Evolutionary conservation across 1,140 invertebrate genomes (phyloP), one percentile per base, ranked within the genome.

Genomic region (Holcopasites calliopsidis): DNA sequence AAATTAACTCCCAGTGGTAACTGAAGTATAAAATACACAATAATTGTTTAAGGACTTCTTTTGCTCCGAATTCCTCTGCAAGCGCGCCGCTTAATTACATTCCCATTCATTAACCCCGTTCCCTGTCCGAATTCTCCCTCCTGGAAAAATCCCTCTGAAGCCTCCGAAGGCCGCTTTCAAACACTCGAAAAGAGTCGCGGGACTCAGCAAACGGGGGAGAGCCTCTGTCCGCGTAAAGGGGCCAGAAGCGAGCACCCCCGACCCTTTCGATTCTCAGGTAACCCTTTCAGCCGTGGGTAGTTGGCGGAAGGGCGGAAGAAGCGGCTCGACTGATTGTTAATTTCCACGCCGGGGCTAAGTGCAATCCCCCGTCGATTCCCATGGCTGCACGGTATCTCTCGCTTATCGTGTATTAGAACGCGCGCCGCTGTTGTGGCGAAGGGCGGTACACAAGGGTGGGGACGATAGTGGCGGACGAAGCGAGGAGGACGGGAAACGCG

Each of bases 331-430:
- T 40, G 10, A 31, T 62, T 62, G 40, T 44, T 44, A 62, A 44
- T 62, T 62, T 62, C 28, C 40, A 0, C 6, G 38, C 2, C 21
- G 16, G 1, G 1, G 38, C 40, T 44, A 40, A 62, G 60, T n/a
- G 40, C 58, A 26, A 31, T n/a, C n/a, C 7, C 2, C 5, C 23
- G 26, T 62, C 18, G 40, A 47, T 64, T 47, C 11, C 40, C n/a
- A 33, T 21, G 4, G 40, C 11, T 31, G 21, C 42, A 62, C 7
- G 2, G n/a, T 21, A 21, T 16, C n/a, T n/a, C n/a, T 28, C 26
- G 13, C 26, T 64, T 64, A 64, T 64, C 21, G n/a, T 44, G 60
- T 47, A 21, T 62, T n/a, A 62, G 60, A 42, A 62, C 35, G 26
- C 16, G 28, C 60, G 26, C 6, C 18, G 11, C 10, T 26, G 40